Conservation (phyloP, 35 echinoderm and acorn worm genomes). For the Apostichopus japonicus region DNA sequence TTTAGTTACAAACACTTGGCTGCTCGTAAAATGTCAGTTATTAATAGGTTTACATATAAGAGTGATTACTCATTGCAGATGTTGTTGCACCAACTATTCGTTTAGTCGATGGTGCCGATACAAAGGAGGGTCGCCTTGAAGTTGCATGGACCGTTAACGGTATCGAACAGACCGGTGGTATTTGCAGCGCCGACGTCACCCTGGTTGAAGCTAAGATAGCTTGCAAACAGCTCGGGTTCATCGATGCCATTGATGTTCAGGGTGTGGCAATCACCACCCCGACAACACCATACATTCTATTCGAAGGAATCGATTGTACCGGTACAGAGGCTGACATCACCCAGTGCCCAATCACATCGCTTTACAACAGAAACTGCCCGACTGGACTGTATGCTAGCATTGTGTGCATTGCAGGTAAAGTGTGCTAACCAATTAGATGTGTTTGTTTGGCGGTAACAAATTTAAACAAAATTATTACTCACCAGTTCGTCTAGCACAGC, state of each 20-base stretch:
- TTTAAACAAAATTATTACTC: too few species aligned
- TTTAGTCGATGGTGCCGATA: not conserved
- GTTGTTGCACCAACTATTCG: not conserved
- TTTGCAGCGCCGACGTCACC: not conserved
- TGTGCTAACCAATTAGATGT: too few species aligned
- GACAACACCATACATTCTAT: not conserved
- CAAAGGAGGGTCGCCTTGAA: not conserved
- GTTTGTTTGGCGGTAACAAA: too few species aligned
- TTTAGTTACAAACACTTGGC: too few species aligned
- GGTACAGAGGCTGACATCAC: conserved; percentile 25
- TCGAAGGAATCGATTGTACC: conserved; percentile 6
- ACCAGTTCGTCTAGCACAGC: too few species aligned
- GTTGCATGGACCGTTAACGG: not conserved
- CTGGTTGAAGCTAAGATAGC: not conserved
- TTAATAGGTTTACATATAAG: too few species aligned
- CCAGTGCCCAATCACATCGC: not conserved
- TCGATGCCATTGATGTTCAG: not conserved
- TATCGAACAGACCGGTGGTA: not conserved
- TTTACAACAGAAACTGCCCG: conserved; percentile 35
- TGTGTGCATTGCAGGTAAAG: not conserved
- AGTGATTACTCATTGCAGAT: not conserved
- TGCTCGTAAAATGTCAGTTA: too few species aligned
- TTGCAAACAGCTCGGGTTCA: conserved; percentile 15
- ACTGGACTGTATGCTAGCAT: conserved; percentile 1
- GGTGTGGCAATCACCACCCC: not conserved